Percentiles rank a stretch among this genome's conserved stretches.
Evolutionary conservation across 2,888 invertebrate genomes (phyloP).

Genomic region (Helleia helle): DNA sequence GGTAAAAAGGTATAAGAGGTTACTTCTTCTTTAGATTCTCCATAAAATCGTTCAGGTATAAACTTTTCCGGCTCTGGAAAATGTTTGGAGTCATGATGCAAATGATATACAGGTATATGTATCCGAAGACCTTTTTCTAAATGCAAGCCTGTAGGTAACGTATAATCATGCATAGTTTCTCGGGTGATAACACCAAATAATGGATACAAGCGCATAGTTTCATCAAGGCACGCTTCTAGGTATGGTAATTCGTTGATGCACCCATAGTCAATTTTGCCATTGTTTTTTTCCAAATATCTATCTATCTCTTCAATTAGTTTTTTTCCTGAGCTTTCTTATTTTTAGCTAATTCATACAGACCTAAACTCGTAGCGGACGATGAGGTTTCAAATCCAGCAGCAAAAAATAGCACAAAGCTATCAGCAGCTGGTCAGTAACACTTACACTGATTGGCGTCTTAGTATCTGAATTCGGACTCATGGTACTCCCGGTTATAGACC

Average conservation of each 20-base stretch:
- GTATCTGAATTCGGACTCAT: constrained; percentile 26
- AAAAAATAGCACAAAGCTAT: constrained; percentile 63
- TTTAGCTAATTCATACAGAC: constrained; percentile 39
- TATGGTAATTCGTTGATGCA: constrained; percentile 37
- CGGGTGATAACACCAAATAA: constrained; percentile 37
- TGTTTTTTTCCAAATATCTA: constrained; percentile 28
- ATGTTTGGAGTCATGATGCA: constrained; percentile 38
- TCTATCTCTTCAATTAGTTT: constrained; percentile 34
- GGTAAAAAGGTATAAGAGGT: constrained; percentile 45
- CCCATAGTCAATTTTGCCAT: constrained; percentile 31
- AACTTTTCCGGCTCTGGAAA: constrained; percentile 44
- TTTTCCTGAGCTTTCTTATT: constrained; percentile 26
- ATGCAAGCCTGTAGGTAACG: constrained; percentile 34
- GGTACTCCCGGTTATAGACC: constrained; percentile 34
- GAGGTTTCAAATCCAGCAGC: constrained; percentile 46
- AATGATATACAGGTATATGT: constrained; percentile 41
- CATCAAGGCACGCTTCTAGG: constrained; percentile 37
- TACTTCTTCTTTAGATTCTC: constrained; percentile 32
- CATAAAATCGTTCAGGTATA: constrained; percentile 43
- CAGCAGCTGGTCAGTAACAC: constrained; percentile 51
- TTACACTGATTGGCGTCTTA: constrained; percentile 25
- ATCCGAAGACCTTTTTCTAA: constrained; percentile 41
- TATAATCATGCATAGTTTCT: constrained; percentile 42
- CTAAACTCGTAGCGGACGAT: constrained; percentile 30
- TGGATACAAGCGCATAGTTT: constrained; percentile 43